Conservation (phyloP, 2,888 invertebrate species). For the Habrosyne pyritoides region DNA sequence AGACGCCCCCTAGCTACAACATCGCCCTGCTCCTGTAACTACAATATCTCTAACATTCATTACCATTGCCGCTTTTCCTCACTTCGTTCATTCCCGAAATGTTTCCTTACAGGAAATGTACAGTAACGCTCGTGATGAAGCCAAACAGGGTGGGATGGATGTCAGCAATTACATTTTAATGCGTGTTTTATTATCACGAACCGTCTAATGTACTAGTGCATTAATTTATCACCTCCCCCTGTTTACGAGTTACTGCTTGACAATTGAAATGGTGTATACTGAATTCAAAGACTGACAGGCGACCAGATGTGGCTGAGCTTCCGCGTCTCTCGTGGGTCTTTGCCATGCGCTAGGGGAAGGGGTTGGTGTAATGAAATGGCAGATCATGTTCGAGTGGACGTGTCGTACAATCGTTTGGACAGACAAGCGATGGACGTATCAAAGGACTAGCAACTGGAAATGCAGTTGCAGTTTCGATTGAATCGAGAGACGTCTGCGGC, state of each 20-base stretch:
- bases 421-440: slow-evolving; percentile 82
- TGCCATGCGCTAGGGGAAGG: slow-evolving; percentile 25
- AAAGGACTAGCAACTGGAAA: slow-evolving; percentile 78
- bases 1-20: slow-evolving; percentile 63
- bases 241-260: slow-evolving; percentile 77
- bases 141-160: slow-evolving; percentile 39
- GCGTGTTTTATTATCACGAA: slow-evolving; percentile 80
- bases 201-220: slow-evolving; percentile 78
- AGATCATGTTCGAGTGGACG: slow-evolving; percentile 55
- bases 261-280: slow-evolving; percentile 77
- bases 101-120: slow-evolving; percentile 40
- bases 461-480: slow-evolving; percentile 81
- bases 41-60: slow-evolving; percentile 33
- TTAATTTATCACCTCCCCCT: slow-evolving; percentile 80
- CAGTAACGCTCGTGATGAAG: slow-evolving; percentile 8
- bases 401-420: slow-evolving; percentile 75
- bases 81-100: background rate
- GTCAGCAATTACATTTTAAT: slow-evolving; percentile 81
- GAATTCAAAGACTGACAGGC: slow-evolving; percentile 59
- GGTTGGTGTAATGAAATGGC: slow-evolving; percentile 37
- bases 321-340: slow-evolving; percentile 37
- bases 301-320: slow-evolving; percentile 50
- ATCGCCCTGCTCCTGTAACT: slow-evolving; percentile 43
- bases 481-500: slow-evolving; percentile 79
- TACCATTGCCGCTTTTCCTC: slow-evolving; percentile 51